Evolutionary conservation across 2,113 vertebrate species (phyloP).

Genomic region (Leptodactylus fuscus): DNA sequence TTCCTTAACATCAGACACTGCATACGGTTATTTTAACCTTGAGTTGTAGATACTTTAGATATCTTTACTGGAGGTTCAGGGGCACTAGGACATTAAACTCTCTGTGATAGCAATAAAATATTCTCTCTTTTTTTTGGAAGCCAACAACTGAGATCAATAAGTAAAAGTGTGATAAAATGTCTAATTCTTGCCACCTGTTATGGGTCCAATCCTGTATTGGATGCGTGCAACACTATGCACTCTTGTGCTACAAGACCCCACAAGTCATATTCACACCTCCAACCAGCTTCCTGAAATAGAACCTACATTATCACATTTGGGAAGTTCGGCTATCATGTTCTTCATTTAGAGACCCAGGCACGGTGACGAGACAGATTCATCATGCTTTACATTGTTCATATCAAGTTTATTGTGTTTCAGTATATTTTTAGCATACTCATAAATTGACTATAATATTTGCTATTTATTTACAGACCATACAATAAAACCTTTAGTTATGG

Average conservation of each 20-base stretch:
- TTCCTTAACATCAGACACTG: background rate
- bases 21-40: background rate
- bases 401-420: background rate
- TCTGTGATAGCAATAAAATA: background rate
- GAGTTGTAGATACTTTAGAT: background rate
- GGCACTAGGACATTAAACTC: background rate
- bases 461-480: background rate
- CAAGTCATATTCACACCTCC: background rate
- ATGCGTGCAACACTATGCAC: background rate
- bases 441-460: background rate
- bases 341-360: background rate
- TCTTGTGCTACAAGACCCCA: background rate
- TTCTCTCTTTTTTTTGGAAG: background rate
- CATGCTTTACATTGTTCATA: no score
- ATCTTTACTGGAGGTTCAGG: background rate
- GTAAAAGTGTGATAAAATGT: background rate
- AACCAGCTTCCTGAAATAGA: background rate
- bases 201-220: background rate
- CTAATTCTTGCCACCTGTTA: background rate
- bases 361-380: background rate
- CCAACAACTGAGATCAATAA: background rate
- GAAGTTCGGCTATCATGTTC: background rate
- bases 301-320: background rate
- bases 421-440: background rate
- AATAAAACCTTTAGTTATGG: background rate